Evolutionary conservation across 2,113 vertebrate genomes (phyloP), one percentile per base, ranked within the genome.

Genomic region (Otus sunia): DNA sequence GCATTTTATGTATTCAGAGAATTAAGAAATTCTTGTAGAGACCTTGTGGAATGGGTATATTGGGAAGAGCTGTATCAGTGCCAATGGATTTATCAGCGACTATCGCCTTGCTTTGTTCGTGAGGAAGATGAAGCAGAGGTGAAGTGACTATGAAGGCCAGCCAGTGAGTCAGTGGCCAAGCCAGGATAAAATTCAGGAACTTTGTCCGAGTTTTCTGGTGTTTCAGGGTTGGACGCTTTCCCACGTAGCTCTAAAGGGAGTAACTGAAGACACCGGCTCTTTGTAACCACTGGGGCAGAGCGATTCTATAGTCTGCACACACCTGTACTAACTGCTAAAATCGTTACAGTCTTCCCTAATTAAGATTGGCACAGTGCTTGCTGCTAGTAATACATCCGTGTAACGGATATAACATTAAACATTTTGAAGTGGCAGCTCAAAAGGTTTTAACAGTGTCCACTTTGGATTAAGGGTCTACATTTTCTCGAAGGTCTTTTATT

Each of bases 241-340:
- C 62, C 11, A 1, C 0, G 0, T 43, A 49, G 17, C 20, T 90
- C 41, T 59, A 19, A 58, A 71, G 66, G 60, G 50, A 81, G 81
- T 86, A 74, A 89, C 45, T 63, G 62, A 82, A 96, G 92, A 52
- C 74, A 74, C 23, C 17, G 2, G 4, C 22, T 76, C 80, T 76
- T 86, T 67, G 55, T 72, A 77, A 73, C 58, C 92, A 66, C 45
- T 62, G 34, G 60, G 83, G 59, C 21, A 60, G 29, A 74, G 69
- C 47, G n/a, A 4, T 79, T 53, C 66, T 86, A 7, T n/a, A 26
- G 74, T 26, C 69, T 77, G 53, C 20, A 39, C 39, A 66, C 67
- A 92, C 78, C 94, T 94, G 64, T n/a, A 29, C 69, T 64, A 77
- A 63, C 86, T 86, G 58, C 73, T 91, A 72, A 94, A 92, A 92